Evolutionary conservation across 1,140 invertebrate species (phyloP), one percentile per base, ranked within the genome.

Genomic region (Lepidurus apus): DNA sequence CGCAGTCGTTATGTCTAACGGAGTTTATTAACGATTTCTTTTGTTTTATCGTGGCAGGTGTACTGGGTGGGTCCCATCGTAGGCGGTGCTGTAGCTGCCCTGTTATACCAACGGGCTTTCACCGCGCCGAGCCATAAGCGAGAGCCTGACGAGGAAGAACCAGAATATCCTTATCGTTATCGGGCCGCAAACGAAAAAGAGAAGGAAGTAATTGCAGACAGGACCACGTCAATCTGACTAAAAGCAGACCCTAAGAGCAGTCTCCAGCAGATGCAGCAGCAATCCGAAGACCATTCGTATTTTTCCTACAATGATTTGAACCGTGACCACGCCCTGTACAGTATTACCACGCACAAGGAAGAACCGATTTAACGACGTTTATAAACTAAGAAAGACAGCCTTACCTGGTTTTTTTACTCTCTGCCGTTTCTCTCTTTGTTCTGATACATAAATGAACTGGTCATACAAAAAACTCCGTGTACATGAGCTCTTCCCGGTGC

Each of bases 61-160:
- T 97, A 95, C 86, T 97, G 95, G 95, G 87, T 91, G 1, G 95
- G 94, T 0, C 94, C 94, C 0, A 88, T 94, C 78, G 84, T 92
- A 0, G 95, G 94, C 3, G 94, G 92, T 5, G 88, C 94, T 43
- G 87, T 89, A 0, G 94, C 92, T 1, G 90, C 90, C 13, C 86
- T 95, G 9, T 82, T 95, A 21, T 96, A 96, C 83, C 89, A 90
- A 2, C 88, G 92, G 81, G 88, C 89, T 6, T 90, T 94, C 81
- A 79, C 80, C 8, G 87, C 90, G 1, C 88, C 89, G 1, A 89
- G 89, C 2, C 85, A 88, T 34, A 84, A 85, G 74, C 73, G 81
- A 80, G 81, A 78, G 82, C 84, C 47, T 83, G 81, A 78, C 87
- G 85, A 82, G 83, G 88, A 81, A 90, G 90, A 83, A 84, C 42